These are phyloP conservation scores for Panopea generosa DNA, from an alignment of 2,888 invertebrate species.

Conservation along the genomic window DNA sequence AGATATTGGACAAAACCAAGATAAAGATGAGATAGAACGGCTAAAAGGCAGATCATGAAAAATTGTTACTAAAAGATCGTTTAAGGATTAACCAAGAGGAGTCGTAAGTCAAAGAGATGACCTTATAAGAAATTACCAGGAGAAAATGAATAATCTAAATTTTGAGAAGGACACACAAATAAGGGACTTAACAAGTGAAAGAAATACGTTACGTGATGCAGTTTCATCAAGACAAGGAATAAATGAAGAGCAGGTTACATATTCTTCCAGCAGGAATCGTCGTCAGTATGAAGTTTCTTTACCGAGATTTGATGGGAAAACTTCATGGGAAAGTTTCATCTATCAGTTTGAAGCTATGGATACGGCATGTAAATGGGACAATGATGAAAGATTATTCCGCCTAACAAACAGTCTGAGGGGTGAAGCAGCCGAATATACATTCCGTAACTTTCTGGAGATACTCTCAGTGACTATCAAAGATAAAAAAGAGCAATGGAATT, in stretches of 20 bases:
- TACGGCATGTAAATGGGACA: constrained; percentile 27
- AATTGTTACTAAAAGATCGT: too few relatives aligned
- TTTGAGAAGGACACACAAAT: constrained; percentile 6
- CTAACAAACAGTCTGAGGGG: constrained; percentile 31
- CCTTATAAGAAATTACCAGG: constrained; percentile 13
- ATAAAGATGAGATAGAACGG: too few relatives aligned
- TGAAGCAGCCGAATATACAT: constrained; percentile 43
- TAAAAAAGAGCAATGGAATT: too few relatives aligned
- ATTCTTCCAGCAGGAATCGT: too few relatives aligned
- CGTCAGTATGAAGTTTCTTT: neutral
- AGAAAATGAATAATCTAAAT: constrained; percentile 5
- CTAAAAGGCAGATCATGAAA: too few relatives aligned
- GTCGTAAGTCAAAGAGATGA: neutral
- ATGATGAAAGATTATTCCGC: constrained; percentile 35
- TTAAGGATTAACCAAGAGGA: too few relatives aligned
- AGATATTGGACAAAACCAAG: too few relatives aligned
- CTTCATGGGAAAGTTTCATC: constrained; percentile 29
- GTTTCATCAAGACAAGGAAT: too few relatives aligned
- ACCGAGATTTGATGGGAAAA: constrained; percentile 28
- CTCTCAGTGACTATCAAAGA: too few relatives aligned
- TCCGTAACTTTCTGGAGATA: too few relatives aligned
- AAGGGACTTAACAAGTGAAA: neutral
- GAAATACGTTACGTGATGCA: neutral
- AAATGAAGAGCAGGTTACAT: too few relatives aligned
- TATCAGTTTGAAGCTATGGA: constrained; percentile 21